Conservation (phyloP, 2,113 vertebrate species). For the Daphoenositta chrysoptera region DNA sequence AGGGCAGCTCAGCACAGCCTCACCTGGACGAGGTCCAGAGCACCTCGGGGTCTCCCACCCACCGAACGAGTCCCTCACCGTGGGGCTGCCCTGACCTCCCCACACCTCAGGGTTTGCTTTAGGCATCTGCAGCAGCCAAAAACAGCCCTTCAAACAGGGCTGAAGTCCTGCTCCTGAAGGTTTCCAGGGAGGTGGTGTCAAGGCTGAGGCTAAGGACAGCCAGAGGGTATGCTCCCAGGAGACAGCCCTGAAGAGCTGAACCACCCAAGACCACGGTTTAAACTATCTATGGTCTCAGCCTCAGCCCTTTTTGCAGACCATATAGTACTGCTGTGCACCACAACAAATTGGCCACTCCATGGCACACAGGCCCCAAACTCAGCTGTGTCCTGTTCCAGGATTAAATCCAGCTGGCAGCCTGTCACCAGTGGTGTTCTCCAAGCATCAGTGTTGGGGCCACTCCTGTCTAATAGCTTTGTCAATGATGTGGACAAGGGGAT, state of each 20-base stretch:
- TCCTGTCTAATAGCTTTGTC: not conserved
- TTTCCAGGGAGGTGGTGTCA: not conserved
- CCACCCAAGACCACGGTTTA: fast-evolving
- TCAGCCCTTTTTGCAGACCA: not conserved
- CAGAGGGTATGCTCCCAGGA: not conserved
- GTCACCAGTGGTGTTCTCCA: not conserved
- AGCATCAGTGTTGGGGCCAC: not conserved
- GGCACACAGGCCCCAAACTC: not conserved
- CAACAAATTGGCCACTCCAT: fast-evolving
- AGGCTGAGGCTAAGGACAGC: not conserved
- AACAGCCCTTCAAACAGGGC: not conserved
- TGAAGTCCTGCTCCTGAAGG: not conserved
- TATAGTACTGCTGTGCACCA: not conserved
- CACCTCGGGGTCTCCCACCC: not conserved
- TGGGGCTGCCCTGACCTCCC: not conserved
- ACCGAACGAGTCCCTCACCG: not conserved
- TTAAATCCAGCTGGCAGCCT: not conserved
- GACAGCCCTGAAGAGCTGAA: not conserved
- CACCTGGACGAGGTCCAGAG: not conserved
- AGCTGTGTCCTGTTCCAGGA: not conserved
- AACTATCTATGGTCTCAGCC: not conserved
- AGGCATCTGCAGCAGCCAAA: not conserved
- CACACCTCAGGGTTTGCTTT: not conserved
- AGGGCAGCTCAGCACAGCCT: not conserved
- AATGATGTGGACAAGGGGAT: not conserved